Conservation (phyloP, 2,113 vertebrate genomes). For the Gymnobelideus leadbeateri region DNA sequence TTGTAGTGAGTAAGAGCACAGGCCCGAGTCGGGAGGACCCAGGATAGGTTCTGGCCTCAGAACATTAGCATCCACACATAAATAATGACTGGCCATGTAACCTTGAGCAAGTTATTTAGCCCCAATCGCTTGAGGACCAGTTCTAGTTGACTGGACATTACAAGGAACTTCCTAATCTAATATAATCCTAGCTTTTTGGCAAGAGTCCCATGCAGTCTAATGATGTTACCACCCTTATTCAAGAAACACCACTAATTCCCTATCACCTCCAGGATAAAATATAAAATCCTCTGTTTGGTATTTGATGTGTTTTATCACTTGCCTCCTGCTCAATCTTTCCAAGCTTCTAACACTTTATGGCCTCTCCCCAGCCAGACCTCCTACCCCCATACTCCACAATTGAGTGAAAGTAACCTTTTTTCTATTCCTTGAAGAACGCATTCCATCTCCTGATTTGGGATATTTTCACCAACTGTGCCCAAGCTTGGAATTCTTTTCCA, state of each 20-base stretch:
- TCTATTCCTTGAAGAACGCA: not conserved
- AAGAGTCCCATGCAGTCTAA: not conserved
- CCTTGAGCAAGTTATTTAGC: too few relatives aligned
- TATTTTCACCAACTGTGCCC: not conserved
- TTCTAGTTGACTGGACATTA: not conserved
- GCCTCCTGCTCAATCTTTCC: not conserved
- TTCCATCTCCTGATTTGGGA: not conserved
- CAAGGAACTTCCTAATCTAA: slow-evolving; percentile 6
- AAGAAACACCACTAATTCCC: not conserved
- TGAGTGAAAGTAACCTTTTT: not conserved
- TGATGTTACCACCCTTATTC: not conserved
- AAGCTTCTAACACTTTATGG: not conserved
- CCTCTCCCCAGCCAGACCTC: not conserved
- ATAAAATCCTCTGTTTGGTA: not conserved
- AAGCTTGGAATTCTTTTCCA: not conserved
- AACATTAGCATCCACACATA: too few relatives aligned
- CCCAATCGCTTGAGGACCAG: too few relatives aligned
- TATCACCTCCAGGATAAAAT: not conserved
- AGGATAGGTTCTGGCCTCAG: too few relatives aligned
- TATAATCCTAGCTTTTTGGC: not conserved
- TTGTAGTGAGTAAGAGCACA: too few relatives aligned
- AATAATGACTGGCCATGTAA: too few relatives aligned
- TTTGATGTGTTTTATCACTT: not conserved
- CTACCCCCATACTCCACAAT: not conserved
- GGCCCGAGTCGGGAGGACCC: too few relatives aligned